These are phyloP conservation scores for Pegoplata infirma DNA, from an alignment of 2,888 invertebrate species.

Conservation along the genomic window DNA sequence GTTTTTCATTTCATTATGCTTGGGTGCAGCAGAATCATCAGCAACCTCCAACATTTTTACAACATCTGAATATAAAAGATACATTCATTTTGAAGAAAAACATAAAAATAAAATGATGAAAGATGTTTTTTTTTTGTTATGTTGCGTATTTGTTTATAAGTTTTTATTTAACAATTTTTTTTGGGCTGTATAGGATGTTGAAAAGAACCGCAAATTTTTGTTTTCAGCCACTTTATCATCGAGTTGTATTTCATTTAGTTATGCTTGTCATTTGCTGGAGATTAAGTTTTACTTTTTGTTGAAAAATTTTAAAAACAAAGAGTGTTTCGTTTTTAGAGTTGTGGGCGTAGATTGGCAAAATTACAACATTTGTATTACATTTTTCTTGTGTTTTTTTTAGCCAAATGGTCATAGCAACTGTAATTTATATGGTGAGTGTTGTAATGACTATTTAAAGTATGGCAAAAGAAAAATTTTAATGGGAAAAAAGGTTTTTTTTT, in stretches of 20 bases:
- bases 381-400: not conserved
- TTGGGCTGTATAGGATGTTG: conserved; percentile 10
- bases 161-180: not conserved
- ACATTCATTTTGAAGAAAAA: not conserved
- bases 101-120: not conserved
- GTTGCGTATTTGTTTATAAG: not conserved
- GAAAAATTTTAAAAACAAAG: not conserved
- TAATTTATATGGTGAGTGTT: not conserved
- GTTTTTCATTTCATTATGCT: not conserved
- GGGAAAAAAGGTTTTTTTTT: not conserved
- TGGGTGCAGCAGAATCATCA: not conserved
- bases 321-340: conserved; percentile 2
- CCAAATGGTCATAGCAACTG: not conserved
- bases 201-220: conserved; percentile 49
- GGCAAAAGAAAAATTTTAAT: not conserved
- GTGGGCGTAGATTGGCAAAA: conserved; percentile 41
- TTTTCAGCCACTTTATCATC: conserved; percentile 49
- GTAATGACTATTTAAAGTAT: not conserved
- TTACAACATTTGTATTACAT: conserved; percentile 23
- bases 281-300: conserved; percentile 42
- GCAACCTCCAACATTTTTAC: not conserved
- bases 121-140: too few relatives aligned
- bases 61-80: not conserved
- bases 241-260: conserved; percentile 54
- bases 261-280: conserved; percentile 53